Evolutionary conservation across 2,888 invertebrate species (phyloP).

Genomic region (Ormia ochracea): DNA sequence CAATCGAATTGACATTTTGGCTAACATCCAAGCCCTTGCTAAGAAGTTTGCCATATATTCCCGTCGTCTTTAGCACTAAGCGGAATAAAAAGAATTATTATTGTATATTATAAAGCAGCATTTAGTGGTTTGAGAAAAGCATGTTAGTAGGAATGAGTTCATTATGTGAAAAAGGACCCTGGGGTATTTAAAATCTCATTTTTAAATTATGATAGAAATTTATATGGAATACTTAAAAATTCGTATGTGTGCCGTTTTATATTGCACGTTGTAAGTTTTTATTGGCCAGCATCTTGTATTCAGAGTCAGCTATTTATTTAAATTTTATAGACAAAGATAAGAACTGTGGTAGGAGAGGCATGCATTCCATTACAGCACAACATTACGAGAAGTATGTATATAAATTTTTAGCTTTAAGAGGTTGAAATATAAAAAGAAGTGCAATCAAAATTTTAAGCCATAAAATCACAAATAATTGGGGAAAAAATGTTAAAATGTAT

Average conservation of each 20-base stretch:
- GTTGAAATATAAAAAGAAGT: neutral
- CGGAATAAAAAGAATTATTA: neutral
- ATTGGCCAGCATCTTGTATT: conserved; percentile 29
- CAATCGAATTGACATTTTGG: conserved; percentile 75
- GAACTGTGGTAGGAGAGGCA: neutral
- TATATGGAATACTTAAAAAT: conserved; percentile 11
- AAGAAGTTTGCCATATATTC: conserved; percentile 50
- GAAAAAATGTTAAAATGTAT: neutral
- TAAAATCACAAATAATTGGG: neutral
- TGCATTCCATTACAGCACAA: neutral
- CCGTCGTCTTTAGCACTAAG: neutral
- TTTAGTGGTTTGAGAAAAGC: conserved; percentile 26
- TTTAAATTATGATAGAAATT: conserved; percentile 45
- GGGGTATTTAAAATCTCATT: conserved; percentile 39
- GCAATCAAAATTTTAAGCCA: neutral
- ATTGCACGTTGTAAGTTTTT: conserved; percentile 42
- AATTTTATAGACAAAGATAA: conserved; percentile 15
- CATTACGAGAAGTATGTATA: neutral
- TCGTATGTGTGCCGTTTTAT: neutral
- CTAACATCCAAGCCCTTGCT: conserved; percentile 71
- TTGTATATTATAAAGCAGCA: conserved; percentile 11
- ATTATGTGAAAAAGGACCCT: conserved; percentile 50
- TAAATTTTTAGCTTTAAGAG: neutral
- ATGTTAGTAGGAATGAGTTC: conserved; percentile 30
- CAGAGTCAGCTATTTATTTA: conserved; percentile 20